Base-by-base conservation (phyloP, 2,113 vertebrate genomes). In the Tursiops truncatus region DNA sequence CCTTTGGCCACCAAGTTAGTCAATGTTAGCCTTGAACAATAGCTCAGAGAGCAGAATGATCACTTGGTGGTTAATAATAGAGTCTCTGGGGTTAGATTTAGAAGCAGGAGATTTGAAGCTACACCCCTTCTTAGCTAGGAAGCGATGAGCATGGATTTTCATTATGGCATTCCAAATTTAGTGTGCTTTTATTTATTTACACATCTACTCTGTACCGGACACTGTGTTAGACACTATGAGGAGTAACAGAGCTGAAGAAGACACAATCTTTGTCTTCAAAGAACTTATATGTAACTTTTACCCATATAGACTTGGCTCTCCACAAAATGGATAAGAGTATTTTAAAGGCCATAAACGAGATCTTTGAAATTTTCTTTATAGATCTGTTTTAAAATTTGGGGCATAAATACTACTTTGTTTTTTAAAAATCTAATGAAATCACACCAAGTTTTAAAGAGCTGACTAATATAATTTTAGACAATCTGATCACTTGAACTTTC, bases 401-500 rank as follows among this genome's bases (percentile, higher is more conserved):
- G 18, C 15, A 71, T 47, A 33, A 58, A 50, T 89, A 47, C 28
- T 36, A 38, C 2, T 36, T 87, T 67, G 25, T 58, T 62, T n/a
- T 83, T 73, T 13, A 70, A 92, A 67, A 87, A 63, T 79, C 8
- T 65, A 80, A 81, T 17, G 8, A 73, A 68, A 68, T 84, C 13
- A 60, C 26, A 89, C 11, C 44, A 67, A 28, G 20, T 91, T 93
- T 94, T 85, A 65, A 56, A 50, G 63, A 41, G 23, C 28, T 77
- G 60, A 93, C 58, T 76, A 70, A 56, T 86, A 74, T 6, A 17
- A 50, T 79, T 93, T 95, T 81, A 89, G 31, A 76, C 68, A 76
- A 87, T 58, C 41, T 92, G 92, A 77, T 85, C 44, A 82, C 63
- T 62, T 68, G 91, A 84, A 84, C 68, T 82, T 97, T 70, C 74